phyloP scores from a whole-genome alignment of 2,113 vertebrate genomes.

The Callionymus lyra region DNA sequence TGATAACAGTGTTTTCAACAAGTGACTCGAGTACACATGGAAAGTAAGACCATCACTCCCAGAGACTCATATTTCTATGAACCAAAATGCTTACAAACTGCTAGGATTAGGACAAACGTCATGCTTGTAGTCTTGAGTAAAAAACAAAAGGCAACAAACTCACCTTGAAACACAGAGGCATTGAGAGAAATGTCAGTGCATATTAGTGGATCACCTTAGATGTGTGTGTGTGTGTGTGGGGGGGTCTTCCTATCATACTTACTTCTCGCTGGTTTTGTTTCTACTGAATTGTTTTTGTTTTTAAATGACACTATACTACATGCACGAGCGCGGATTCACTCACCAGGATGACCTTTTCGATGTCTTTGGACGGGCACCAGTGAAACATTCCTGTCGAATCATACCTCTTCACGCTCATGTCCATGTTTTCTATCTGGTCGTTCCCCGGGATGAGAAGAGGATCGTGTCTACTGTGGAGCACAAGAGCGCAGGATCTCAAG shows the following conservation, averaged over 20 bases:
- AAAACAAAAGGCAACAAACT: constrained; percentile 45
- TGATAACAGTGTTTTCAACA: too few species aligned
- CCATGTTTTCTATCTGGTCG: constrained; percentile 97
- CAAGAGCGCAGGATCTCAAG: not conserved
- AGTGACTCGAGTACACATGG: too few species aligned
- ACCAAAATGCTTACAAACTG: constrained; percentile 40
- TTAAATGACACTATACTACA: not conserved
- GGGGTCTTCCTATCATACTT: constrained; percentile 31
- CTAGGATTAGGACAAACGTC: constrained; percentile 24
- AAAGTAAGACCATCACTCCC: too few species aligned
- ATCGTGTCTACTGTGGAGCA: constrained; percentile 77
- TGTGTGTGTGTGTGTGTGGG: too few species aligned
- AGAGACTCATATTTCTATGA: too few species aligned
- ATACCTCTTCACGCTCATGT: constrained; percentile 94
- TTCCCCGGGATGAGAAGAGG: constrained; percentile 92
- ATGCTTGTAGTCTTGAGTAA: constrained; percentile 17
- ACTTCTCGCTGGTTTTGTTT: constrained; percentile 6
- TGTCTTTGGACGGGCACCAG: constrained; percentile 95
- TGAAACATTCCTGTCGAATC: constrained; percentile 99
- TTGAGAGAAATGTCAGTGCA: constrained; percentile 56
- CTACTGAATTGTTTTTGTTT: not conserved
- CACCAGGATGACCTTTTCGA: constrained; percentile 98
- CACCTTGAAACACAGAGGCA: constrained; percentile 64
- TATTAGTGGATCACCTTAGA: constrained; percentile 47
- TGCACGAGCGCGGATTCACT: constrained; percentile 40